Percentiles rank a stretch among this genome's conserved stretches.
These are phyloP conservation scores for Tympanoctomys barrerae DNA, from an alignment of 2,797 vertebrate species.

Conservation along the genomic window DNA sequence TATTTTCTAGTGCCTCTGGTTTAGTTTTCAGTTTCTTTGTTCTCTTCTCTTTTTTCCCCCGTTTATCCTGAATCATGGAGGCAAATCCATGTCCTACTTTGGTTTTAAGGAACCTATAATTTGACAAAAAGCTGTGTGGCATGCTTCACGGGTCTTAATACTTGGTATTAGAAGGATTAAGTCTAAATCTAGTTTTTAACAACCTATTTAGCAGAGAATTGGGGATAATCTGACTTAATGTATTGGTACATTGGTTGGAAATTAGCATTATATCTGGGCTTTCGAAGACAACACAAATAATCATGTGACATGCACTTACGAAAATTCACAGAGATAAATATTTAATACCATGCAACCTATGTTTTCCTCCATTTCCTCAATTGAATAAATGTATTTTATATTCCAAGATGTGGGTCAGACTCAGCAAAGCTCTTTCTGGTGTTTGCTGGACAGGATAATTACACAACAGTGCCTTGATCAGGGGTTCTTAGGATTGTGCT, in stretches of 20 bases:
- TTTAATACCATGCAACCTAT: not conserved
- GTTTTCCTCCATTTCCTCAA: not conserved
- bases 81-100: not conserved
- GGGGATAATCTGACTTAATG: not conserved
- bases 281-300: slow-evolving; percentile 25
- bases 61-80: not conserved
- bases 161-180: not conserved
- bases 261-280: not conserved
- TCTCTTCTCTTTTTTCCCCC: not conserved
- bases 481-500: not conserved
- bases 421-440: not conserved
- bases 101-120: not conserved
- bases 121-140: not conserved
- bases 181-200: slow-evolving; percentile 1
- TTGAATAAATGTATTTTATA: not conserved
- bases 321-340: slow-evolving; percentile 2
- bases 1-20: not conserved
- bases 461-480: not conserved
- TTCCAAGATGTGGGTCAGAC: not conserved
- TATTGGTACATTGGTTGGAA: not conserved
- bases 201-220: not conserved
- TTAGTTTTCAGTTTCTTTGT: not conserved
- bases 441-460: slow-evolving; percentile 31
- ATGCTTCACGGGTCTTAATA: not conserved
- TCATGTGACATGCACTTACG: not conserved